Evolutionary conservation across 1,140 invertebrate genomes (phyloP), one percentile per base, ranked within the genome.

Genomic region (Ectropis grisescens): DNA sequence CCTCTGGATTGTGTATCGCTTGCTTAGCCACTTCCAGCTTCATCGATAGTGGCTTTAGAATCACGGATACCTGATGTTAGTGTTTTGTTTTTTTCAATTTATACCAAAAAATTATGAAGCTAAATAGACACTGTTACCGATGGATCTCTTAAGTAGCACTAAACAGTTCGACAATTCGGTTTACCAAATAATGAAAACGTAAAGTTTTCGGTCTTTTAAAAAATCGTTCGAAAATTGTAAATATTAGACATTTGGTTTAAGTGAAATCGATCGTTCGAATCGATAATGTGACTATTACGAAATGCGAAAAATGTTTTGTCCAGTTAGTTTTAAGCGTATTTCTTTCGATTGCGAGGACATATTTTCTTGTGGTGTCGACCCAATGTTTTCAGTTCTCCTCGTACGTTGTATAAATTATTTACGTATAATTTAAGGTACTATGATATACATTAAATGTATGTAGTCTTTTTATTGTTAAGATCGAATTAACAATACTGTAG

Each of bases 351-450:
- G 19, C 9, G 9, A 22, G 19, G 9, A 22, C 9, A 5, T 4
- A 4, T 5, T 35, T 2, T 26, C 25, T 26, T 29, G 27, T 3
- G 13, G 4, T 11, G 33, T 41, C 31, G 35, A 41, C 39, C 30
- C 36, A 39, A 45, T 33, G 14, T 41, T 33, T 24, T 29, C n/a
- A 22, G 42, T 47, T 53, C 37, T 44, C 62, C 57, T 67, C 60
- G 59, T 55, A 46, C 58, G 62, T 59, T 80, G 66, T 81, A 67
- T 81, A 81, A 81, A 81, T 81, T 78, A 81, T 74, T 75, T 53
- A 58, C 46, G 57, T 45, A 52, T 71, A 66, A 61, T 60, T 35
- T 78, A 75, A 74, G 68, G 37, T 65, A 65, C 46, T 62, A 59
- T 49, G 59, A 52, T 72, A 66, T 26, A 64, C 60, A 81, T 69